phyloP scores from a whole-genome alignment of 2,888 invertebrate species.

The Caprella mutica region DNA sequence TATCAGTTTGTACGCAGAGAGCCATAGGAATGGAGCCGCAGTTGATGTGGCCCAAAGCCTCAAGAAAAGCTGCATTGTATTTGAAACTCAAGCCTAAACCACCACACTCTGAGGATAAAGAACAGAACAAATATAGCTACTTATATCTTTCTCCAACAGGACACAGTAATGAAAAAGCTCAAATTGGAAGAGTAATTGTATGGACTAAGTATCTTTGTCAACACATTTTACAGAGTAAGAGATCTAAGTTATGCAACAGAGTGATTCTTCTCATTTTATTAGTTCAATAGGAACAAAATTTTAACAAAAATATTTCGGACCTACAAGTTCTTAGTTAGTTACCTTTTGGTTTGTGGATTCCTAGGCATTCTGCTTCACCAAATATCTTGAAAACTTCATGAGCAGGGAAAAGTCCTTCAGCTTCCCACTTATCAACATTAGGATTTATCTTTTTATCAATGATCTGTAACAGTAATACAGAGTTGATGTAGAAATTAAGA shows the following conservation, averaged over 20 bases:
- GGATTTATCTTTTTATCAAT: slow-evolving; percentile 48
- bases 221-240: no score
- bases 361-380: slow-evolving; percentile 46
- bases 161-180: neutral
- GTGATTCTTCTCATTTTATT: no score
- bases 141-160: neutral
- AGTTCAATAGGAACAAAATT: no score
- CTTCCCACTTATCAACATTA: slow-evolving; percentile 47
- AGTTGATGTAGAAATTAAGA: no score
- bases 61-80: slow-evolving; percentile 46
- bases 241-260: no score
- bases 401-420: slow-evolving; percentile 44
- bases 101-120: slow-evolving; percentile 43
- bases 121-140: neutral
- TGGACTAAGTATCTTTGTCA: no score
- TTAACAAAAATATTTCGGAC: no score
- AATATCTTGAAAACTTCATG: slow-evolving; percentile 47
- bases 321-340: no score
- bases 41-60: slow-evolving; percentile 45
- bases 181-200: neutral
- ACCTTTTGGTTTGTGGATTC: slow-evolving; percentile 46
- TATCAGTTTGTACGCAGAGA: slow-evolving; percentile 48
- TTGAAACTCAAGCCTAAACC: slow-evolving; percentile 48
- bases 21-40: slow-evolving; percentile 48
- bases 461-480: slow-evolving; percentile 38